These are phyloP conservation scores for Oryctes rhinoceros DNA, from an alignment of 1,140 invertebrate species.

Conservation along the genomic window DNA sequence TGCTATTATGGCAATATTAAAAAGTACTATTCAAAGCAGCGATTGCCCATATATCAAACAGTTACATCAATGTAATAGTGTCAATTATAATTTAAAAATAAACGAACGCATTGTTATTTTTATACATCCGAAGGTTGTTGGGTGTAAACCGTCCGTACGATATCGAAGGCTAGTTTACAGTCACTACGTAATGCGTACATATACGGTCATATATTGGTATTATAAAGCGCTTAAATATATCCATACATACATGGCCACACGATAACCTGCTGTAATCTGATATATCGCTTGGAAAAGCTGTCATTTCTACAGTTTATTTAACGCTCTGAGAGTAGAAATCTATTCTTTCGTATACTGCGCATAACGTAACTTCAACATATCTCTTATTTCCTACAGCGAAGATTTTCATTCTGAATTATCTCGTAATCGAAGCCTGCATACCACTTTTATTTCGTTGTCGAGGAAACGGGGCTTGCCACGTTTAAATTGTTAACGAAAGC, in stretches of 20 bases:
- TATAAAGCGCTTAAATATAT: not conserved
- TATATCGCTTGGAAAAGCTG: not conserved
- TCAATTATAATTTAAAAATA: slow-evolving; percentile 21
- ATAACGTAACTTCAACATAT: not conserved
- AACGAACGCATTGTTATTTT: slow-evolving; percentile 6
- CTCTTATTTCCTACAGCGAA: too few relatives aligned
- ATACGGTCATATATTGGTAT: not conserved
- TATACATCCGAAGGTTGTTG: slow-evolving; percentile 4
- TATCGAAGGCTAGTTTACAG: slow-evolving; percentile 17
- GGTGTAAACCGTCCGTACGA: not conserved
- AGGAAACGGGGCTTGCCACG: too few relatives aligned
- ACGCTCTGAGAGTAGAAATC: not conserved
- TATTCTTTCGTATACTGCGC: not conserved
- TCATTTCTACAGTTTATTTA: slow-evolving; percentile 17
- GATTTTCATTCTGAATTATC: too few relatives aligned
- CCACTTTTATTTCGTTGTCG: too few relatives aligned
- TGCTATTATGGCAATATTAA: too few relatives aligned
- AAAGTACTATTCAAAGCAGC: too few relatives aligned
- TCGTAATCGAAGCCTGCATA: too few relatives aligned
- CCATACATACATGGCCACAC: not conserved
- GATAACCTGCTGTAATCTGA: not conserved
- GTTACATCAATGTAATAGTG: not conserved
- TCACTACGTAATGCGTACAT: not conserved
- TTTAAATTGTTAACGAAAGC: too few relatives aligned
- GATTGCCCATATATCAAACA: not conserved